Percentiles rank a stretch among this genome's conserved stretches.
phyloP scores from a whole-genome alignment of 2,113 vertebrate species.

The Phalacrocorax pelagicus region DNA sequence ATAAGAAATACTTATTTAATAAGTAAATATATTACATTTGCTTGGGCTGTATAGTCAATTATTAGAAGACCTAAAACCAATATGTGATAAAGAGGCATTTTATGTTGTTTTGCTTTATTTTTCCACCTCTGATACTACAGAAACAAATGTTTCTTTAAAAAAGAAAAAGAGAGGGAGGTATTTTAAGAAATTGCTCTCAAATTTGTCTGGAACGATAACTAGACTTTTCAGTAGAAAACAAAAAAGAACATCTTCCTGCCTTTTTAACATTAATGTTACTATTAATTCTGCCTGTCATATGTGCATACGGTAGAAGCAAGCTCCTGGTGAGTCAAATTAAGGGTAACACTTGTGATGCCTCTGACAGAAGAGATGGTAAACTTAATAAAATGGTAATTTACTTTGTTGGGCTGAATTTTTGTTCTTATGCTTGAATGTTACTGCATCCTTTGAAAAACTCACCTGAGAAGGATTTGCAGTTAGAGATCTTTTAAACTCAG shows the following conservation, averaged over 20 bases:
- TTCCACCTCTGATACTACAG: background rate
- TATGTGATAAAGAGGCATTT: slow-evolving; percentile 6
- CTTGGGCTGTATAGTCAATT: background rate
- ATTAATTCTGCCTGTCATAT: slow-evolving; percentile 16
- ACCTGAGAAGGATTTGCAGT: background rate
- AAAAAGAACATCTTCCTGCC: background rate
- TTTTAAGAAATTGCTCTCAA: background rate
- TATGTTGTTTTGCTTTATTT: background rate
- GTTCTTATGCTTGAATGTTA: background rate
- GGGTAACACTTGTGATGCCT: background rate
- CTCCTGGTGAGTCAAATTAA: background rate
- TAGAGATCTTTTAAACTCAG: background rate
- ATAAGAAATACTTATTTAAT: slow-evolving; percentile 53
- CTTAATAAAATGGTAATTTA: background rate
- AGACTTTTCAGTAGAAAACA: background rate
- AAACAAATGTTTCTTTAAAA: background rate
- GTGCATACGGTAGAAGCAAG: background rate
- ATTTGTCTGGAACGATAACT: background rate
- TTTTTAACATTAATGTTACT: background rate
- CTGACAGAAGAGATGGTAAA: background rate
- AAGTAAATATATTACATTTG: slow-evolving; percentile 53
- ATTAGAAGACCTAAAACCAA: slow-evolving; percentile 8
- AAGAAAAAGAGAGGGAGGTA: rapidly evolving
- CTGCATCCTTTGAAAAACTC: background rate
- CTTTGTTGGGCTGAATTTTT: background rate